Evolutionary conservation across 2,113 vertebrate genomes (phyloP).

Genomic region (Nettapus auritus): DNA sequence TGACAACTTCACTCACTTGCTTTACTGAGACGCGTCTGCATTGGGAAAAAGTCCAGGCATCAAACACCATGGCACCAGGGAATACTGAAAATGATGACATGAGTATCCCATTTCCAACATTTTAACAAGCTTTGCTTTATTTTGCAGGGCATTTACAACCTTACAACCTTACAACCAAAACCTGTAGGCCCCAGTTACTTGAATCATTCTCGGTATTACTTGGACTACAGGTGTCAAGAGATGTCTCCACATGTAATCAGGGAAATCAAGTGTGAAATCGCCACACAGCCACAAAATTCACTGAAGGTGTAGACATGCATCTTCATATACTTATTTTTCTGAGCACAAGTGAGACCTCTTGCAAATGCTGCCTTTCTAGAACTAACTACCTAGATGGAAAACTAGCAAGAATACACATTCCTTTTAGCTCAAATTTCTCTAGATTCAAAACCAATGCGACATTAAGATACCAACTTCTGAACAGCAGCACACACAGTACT

Average conservation of each 20-base stretch:
- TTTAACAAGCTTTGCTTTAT: neutral
- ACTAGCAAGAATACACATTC: rapidly evolving
- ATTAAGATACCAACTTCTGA: neutral
- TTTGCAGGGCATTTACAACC: neutral
- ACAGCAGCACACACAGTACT: neutral
- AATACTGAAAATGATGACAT: rapidly evolving
- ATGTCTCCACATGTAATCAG: neutral
- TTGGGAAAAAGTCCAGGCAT: neutral
- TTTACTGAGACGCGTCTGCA: neutral
- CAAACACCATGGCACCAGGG: rapidly evolving
- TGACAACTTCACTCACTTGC: neutral
- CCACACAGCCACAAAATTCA: neutral
- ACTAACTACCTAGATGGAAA: neutral
- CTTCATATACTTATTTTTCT: neutral
- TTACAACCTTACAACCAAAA: neutral
- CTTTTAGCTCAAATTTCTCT: neutral
- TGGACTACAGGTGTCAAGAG: neutral
- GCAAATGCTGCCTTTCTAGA: neutral
- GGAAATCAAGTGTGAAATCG: neutral
- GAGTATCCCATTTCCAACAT: neutral
- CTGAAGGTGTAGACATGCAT: rapidly evolving
- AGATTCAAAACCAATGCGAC: neutral
- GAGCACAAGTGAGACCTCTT: neutral
- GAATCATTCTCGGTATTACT: neutral
- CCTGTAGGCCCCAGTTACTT: neutral